These are phyloP conservation scores for Gonocerus acuteangulatus DNA, from an alignment of 2,888 invertebrate species.

Conservation along the genomic window DNA sequence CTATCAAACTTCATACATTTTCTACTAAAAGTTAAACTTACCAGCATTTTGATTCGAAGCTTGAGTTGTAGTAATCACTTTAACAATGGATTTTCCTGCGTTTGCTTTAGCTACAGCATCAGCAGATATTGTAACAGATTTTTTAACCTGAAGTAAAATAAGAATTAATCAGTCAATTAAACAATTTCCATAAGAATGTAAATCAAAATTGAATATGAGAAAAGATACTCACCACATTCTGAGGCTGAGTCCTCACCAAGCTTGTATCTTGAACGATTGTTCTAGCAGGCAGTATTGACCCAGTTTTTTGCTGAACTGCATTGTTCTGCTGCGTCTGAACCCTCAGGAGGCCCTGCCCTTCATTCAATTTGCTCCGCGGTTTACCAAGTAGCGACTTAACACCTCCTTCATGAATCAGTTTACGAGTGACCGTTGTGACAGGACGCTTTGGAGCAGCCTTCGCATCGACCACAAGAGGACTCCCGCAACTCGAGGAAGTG, in stretches of 20 bases:
- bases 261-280: conserved; percentile 24
- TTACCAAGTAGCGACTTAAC: conserved; percentile 35
- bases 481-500: conserved; percentile 6
- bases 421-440: conserved; percentile 23
- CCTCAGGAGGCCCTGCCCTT: conserved; percentile 40
- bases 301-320: conserved; percentile 27
- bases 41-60: conserved; percentile 23
- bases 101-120: conserved; percentile 27
- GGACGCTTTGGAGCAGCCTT: conserved; percentile 8
- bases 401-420: conserved; percentile 28
- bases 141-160: conserved; percentile 29
- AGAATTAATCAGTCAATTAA: too few species aligned
- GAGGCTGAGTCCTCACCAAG: neutral
- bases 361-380: conserved; percentile 15
- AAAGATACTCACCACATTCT: conserved; percentile 18
- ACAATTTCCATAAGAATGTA: too few species aligned
- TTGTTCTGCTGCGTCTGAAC: conserved; percentile 35
- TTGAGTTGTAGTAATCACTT: conserved; percentile 35
- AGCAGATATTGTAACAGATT: conserved; percentile 30
- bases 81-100: conserved; percentile 35
- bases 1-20: neutral
- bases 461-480: conserved; percentile 28
- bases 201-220: too few species aligned
- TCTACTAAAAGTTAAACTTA: neutral
- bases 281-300: conserved; percentile 23